Conservation (phyloP, 2,797 vertebrate species). For the Sylvia borin region DNA sequence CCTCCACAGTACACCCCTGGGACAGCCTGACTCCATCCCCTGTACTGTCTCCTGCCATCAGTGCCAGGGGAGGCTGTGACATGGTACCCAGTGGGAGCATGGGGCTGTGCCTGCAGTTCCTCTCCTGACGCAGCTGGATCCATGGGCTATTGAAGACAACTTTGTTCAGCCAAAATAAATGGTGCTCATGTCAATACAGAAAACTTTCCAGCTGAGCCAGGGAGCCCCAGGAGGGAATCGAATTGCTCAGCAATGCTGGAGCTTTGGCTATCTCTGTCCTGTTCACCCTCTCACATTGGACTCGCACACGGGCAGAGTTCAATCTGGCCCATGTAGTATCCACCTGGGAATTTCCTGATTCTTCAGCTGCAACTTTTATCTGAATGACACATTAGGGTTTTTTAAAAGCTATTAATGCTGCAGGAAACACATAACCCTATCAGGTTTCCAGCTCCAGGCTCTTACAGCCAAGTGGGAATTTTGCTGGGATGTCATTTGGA, state of each 20-base stretch:
- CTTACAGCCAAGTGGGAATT: background rate
- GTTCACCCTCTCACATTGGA: background rate
- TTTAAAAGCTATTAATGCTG: background rate
- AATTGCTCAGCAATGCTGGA: background rate
- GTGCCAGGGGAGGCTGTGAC: background rate
- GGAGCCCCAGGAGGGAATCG: background rate
- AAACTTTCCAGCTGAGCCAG: background rate
- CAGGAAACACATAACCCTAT: background rate
- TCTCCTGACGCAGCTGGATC: background rate
- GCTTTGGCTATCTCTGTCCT: background rate
- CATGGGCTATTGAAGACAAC: background rate
- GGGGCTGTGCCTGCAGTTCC: background rate
- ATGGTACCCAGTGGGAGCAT: rapidly evolving
- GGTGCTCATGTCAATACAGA: constrained; percentile 1
- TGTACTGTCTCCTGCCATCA: background rate
- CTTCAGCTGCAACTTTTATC: background rate
- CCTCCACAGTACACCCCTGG: background rate
- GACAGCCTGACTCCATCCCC: background rate
- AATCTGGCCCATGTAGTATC: background rate
- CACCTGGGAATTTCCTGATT: background rate
- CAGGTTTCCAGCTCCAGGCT: background rate
- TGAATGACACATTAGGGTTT: background rate
- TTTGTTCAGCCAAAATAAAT: constrained; percentile 8
- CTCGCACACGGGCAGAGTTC: rapidly evolving
- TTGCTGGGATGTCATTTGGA: background rate